A percentile compares a stretch with the other conserved stretches of the same genome.
These are phyloP conservation scores for Danio choprae DNA, from an alignment of 2,797 vertebrate genomes.

Conservation along the genomic window DNA sequence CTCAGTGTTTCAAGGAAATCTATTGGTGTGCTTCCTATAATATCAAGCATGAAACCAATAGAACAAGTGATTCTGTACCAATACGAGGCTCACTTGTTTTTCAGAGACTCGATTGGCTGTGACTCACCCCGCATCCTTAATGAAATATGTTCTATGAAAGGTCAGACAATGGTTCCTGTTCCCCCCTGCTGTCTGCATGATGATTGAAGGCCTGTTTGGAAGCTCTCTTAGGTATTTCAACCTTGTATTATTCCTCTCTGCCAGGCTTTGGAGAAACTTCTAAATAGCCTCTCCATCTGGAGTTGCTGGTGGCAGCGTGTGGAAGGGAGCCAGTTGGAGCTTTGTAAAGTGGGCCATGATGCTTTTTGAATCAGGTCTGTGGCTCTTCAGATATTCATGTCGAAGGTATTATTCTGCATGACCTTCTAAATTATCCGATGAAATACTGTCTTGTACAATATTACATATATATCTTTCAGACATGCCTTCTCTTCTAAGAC, in stretches of 20 bases:
- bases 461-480: slow-evolving; percentile 10
- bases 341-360: neutral
- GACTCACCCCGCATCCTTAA: slow-evolving; percentile 60
- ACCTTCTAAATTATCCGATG: neutral
- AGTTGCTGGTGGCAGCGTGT: slow-evolving; percentile 2
- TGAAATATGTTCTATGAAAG: slow-evolving; percentile 65
- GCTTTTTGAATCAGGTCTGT: neutral
- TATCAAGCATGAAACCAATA: slow-evolving; percentile 59
- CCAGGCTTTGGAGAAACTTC: slow-evolving; percentile 29
- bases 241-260: slow-evolving; percentile 31
- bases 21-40: slow-evolving; percentile 52
- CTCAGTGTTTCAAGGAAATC: slow-evolving; percentile 36
- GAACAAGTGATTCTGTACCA: slow-evolving; percentile 60
- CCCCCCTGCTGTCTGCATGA: slow-evolving; percentile 34
- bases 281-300: slow-evolving; percentile 1
- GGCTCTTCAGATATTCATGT: neutral
- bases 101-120: slow-evolving; percentile 58
- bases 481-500: slow-evolving; percentile 27
- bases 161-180: slow-evolving; percentile 62
- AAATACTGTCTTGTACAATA: neutral
- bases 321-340: neutral
- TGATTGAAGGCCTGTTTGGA: slow-evolving; percentile 13
- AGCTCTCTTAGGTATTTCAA: slow-evolving; percentile 28
- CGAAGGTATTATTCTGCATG: neutral
- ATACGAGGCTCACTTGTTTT: slow-evolving; percentile 63